phyloP scores from a whole-genome alignment of 2,888 invertebrate species.

The Hedychridium roseum region DNA sequence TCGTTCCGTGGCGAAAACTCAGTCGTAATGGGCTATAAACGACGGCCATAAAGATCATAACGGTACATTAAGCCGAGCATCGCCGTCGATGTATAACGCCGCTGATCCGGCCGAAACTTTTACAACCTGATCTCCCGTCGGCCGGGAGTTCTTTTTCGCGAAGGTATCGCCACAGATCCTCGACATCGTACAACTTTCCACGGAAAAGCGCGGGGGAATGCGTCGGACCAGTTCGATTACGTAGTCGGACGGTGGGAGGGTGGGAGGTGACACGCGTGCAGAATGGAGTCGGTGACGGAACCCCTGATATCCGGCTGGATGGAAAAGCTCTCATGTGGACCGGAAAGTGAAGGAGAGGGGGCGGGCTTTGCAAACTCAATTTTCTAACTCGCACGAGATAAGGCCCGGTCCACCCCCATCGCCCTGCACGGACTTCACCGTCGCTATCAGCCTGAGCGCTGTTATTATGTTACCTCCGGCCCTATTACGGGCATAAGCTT shows the following conservation, averaged over 20 bases:
- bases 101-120: constrained; percentile 44
- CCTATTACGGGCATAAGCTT: too few species aligned
- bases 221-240: too few species aligned
- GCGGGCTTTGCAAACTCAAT: constrained; percentile 48
- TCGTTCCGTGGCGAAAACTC: constrained; percentile 48
- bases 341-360: constrained; percentile 6
- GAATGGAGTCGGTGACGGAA: too few species aligned
- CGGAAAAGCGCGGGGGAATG: too few species aligned
- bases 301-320: too few species aligned
- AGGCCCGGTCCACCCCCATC: constrained; percentile 40
- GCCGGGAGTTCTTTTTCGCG: constrained; percentile 10
- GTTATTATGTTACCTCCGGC: too few species aligned
- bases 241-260: too few species aligned
- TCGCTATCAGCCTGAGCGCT: too few species aligned
- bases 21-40: constrained; percentile 57
- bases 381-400: constrained; percentile 46
- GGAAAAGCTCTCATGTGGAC: too few species aligned
- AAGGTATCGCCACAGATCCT: constrained; percentile 2
- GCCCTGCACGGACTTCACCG: too few species aligned
- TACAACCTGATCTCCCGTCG: constrained; percentile 40
- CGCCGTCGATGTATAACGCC: constrained; percentile 34
- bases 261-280: too few species aligned
- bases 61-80: constrained; percentile 58
- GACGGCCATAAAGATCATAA: constrained; percentile 56
- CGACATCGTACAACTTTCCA: background rate